Evolutionary conservation across 2,888 invertebrate genomes (phyloP).

Genomic region (Tridacna gigas): DNA sequence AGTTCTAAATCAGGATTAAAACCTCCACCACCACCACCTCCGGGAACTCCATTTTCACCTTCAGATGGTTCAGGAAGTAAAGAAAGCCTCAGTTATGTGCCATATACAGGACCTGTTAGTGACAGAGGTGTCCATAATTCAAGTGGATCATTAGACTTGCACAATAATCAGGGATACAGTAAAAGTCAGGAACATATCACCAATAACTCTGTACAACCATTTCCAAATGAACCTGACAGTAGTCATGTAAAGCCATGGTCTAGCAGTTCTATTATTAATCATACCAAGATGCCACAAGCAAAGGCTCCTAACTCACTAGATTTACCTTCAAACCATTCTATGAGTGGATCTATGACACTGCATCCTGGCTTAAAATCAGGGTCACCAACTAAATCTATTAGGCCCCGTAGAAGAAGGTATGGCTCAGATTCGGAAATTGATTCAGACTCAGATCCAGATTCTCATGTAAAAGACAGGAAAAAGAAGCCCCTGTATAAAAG

Average conservation of each 20-base stretch:
- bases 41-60: conserved; percentile 54
- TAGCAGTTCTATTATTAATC: neutral
- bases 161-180: neutral
- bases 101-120: conserved; percentile 34
- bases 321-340: conserved; percentile 25
- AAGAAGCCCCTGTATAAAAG: conserved; percentile 77
- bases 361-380: neutral
- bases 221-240: neutral
- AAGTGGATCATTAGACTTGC: neutral
- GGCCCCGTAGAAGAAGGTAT: conserved; percentile 18
- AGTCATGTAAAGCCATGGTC: neutral
- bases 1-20: conserved; percentile 22
- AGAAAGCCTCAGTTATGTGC: conserved; percentile 34
- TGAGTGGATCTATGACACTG: neutral
- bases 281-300: conserved; percentile 4
- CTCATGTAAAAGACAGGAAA: conserved; percentile 55
- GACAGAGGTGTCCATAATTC: conserved; percentile 6
- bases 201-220: neutral
- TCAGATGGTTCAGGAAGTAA: conserved; percentile 49
- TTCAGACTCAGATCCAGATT: conserved; percentile 29
- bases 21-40: conserved; percentile 60
- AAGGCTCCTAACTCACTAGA: conserved; percentile 36
- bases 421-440: conserved; percentile 42
- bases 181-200: neutral
- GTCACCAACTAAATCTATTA: neutral